Evolutionary conservation across 2,113 vertebrate genomes (phyloP), one percentile per base, ranked within the genome.

Genomic region (Sylvilagus bachmani): DNA sequence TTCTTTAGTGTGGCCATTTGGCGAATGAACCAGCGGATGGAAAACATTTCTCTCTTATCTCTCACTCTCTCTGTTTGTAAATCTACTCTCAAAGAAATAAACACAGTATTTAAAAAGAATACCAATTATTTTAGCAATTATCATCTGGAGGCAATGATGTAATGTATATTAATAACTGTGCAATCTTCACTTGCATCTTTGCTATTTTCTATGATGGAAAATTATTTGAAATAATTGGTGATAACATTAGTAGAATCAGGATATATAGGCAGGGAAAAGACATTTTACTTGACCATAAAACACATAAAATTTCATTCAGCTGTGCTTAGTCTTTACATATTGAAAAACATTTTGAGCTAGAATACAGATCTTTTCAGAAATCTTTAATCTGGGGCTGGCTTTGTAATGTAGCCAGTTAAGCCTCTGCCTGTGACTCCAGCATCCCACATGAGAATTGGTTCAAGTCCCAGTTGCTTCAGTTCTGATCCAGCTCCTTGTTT

Each of bases 211-310:
- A 25, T 58, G 36, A 3, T 17, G 12, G 17, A 82, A 75, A 89
- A 3, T 75, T 64, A 62, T 75, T 86, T 96, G n/a, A 53, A 83
- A 96, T 92, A 79, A 2, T n/a, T 66, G 70, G 10, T 80, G 14
- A 3, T 67, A 8, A 17, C 16, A 90, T 12, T 51, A 86, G 8
- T 27, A 86, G 51, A 79, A 87, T 2, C 12, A 90, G 17, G 6
- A 3, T 71, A 78, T 4, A 86, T 61, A 11, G 22, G 2, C 12
- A 80, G 3, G 21, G 24, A 64, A 71, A 84, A 10, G 0, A 66
- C 17, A 3, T 85, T 75, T 70, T 21, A 82, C 17, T 80, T 51
- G 69, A 25, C 86, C 13, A 77, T 73, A 79, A 82, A 75, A 66
- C 24, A 66, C 14, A 90, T 3, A 10, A 70, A 33, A 49, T 74